A percentile compares a stretch with the other conserved stretches of the same genome.
Evolutionary conservation across 2,113 vertebrate species (phyloP).

Genomic region (Pachypanchax playfairii): DNA sequence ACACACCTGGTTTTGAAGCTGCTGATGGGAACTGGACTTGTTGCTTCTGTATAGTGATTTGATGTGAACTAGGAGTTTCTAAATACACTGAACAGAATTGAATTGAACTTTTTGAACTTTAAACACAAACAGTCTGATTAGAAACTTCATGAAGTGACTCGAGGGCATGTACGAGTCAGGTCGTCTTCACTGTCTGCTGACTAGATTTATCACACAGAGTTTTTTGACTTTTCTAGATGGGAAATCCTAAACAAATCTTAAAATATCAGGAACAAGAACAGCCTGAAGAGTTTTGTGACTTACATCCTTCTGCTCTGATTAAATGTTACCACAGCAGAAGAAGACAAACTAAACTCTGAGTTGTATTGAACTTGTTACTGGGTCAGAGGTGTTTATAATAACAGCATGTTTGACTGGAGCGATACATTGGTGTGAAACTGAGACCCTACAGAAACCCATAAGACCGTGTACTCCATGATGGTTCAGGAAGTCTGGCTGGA

Average conservation of each 20-base stretch:
- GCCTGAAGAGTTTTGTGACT: constrained; percentile 15
- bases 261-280: constrained; percentile 23
- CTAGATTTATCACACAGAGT: background rate
- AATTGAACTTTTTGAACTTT: constrained; percentile 8
- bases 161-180: background rate
- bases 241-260: constrained; percentile 13
- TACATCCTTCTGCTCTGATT: constrained; percentile 22
- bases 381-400: constrained; percentile 2
- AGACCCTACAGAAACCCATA: background rate
- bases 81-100: too few relatives aligned
- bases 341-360: constrained; percentile 9
- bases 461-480: too few relatives aligned
- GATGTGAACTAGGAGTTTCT: too few relatives aligned
- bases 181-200: background rate
- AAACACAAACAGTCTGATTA: background rate
- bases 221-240: constrained; percentile 7
- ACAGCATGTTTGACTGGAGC: background rate
- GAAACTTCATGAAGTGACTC: background rate
- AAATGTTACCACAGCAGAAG: constrained; percentile 8
- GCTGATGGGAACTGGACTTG: too few relatives aligned
- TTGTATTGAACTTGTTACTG: constrained; percentile 7
- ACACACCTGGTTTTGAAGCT: too few relatives aligned
- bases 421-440: background rate
- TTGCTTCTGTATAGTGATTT: too few relatives aligned
- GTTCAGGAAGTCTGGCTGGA: too few relatives aligned